These are phyloP conservation scores for Lineus longissimus DNA, from an alignment of 1,140 invertebrate genomes.

Conservation along the genomic window DNA sequence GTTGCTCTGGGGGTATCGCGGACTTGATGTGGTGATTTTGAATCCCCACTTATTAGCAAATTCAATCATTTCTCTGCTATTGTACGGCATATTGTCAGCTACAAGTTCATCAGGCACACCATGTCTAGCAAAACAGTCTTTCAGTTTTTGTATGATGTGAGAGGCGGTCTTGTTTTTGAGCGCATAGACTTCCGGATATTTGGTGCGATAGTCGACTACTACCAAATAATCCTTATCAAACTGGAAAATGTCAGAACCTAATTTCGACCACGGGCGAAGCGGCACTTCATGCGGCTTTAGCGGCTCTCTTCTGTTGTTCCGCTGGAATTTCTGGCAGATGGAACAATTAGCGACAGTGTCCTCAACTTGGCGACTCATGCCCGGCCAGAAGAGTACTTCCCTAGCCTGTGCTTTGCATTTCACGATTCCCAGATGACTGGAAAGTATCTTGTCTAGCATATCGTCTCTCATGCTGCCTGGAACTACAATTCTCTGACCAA, in stretches of 20 bases:
- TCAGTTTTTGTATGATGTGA: no score
- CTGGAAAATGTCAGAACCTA: not conserved
- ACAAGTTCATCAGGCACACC: no score
- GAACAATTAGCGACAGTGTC: conserved; percentile 16
- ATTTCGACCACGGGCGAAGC: not conserved
- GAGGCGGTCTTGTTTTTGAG: no score
- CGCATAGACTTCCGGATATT: no score
- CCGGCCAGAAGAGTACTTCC: conserved; percentile 22
- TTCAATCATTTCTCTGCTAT: no score
- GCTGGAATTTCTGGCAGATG: conserved; percentile 11
- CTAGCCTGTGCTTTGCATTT: conserved; percentile 18
- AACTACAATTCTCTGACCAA: conserved; percentile 11
- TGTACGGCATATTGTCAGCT: no score
- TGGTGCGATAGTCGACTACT: conserved; percentile 5
- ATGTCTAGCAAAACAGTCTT: no score
- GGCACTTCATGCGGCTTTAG: not conserved
- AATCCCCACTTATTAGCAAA: no score
- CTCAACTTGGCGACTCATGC: conserved; percentile 24
- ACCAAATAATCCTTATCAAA: not conserved
- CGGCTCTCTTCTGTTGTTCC: not conserved
- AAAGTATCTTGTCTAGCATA: conserved; percentile 18
- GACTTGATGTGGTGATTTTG: no score
- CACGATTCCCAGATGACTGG: conserved; percentile 15
- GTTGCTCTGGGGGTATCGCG: no score
- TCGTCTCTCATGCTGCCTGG: conserved; percentile 8